Base-by-base conservation (phyloP, 2,797 vertebrate genomes). In the Acrossocheilus wenchowensis region DNA sequence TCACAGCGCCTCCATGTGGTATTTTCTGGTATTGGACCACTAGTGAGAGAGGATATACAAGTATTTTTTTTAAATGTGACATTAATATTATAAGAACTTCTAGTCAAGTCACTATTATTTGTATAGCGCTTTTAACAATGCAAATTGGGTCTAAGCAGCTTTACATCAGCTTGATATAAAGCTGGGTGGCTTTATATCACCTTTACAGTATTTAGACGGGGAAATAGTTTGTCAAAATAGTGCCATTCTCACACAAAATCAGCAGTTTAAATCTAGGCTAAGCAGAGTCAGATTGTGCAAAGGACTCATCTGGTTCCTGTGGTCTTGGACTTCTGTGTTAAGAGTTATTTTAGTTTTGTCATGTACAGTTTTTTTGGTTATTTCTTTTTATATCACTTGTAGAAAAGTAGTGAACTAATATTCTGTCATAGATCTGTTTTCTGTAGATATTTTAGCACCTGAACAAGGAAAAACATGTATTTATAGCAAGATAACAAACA, bases 1-100 rank as follows among this genome's bases (percentile, higher is more conserved):
- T 88, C 39, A 85, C 50, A 82, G 81, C 78, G 52, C 86, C 89
- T 34, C 81, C 86, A 30, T 74, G 87, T 89, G 89, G 86, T 41
- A 14, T 34, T 62, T 45, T 15, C 41, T n/a, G 43, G 54, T 45
- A 69, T 1, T 78, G 39, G 17, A 68, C 36, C 19, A 26, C 43
- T 48, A n/a, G 12, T 52, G 11, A 64, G 21, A 10, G 21, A 34
- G 52, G 17, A 19, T 14, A 52, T 8, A 79, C 12, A 54, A 26
- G 14, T 66, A 14, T 17, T 66, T 12, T 64, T 62, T 64, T 30
- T 14, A 12, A n/a, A 34, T 34, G 62, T 66, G 62, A 34, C 26
- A 64, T 30, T 30, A 3, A 34, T 30, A 66, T 30, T 14, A 30
- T 66, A 34, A 34, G 26, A 66, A 34, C 62, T 30, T 30, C 30